Evolutionary conservation across 2,888 invertebrate species (phyloP), one percentile per base, ranked within the genome.

Genomic region (Ctena decussata): DNA sequence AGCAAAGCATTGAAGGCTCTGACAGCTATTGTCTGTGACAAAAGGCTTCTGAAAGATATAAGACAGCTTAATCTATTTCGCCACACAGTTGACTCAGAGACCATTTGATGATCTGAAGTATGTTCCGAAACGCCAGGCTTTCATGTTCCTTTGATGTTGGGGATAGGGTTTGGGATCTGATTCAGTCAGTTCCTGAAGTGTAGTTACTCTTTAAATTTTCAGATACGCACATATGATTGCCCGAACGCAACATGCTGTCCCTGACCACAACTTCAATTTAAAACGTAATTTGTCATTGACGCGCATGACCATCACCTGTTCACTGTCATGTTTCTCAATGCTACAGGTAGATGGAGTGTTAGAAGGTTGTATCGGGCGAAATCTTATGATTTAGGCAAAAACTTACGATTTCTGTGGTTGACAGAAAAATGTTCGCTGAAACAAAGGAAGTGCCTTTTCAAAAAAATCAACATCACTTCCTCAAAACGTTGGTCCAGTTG

Each of bases 61-160:
- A 11, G 69, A 46, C 79, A 79, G n/a, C 30, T 79, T 8, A 76
- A 65, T 69, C 11, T 21, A 44, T 80, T 75, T 46, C 76, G 80
- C 39, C 80, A 80, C 49, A 80, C 80, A 30, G 80, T 75, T n/a
- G 24, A 60, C 18, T 37, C 76, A 32, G 80, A 80, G 32, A 60
- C 72, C 80, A 80, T 44, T 44, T 30, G n/a, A 24, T 80, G 44
- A 44, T 75, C 30, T 75, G 41, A 80, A 80, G 71, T 79, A 79
- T 73, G 53, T n/a, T 6, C n/a, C n/a, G n/a, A n/a, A n/a, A n/a
- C n/a, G n/a, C n/a, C n/a, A n/a, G n/a, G n/a, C n/a, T n/a, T n/a
- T n/a, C n/a, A n/a, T n/a, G n/a, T n/a, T n/a, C n/a, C n/a, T n/a
- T n/a, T n/a, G n/a, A n/a, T n/a, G n/a, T n/a, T n/a, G n/a, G n/a